Evolutionary conservation across 2,888 invertebrate genomes (phyloP).

Genomic region (Campaea margaritaria): DNA sequence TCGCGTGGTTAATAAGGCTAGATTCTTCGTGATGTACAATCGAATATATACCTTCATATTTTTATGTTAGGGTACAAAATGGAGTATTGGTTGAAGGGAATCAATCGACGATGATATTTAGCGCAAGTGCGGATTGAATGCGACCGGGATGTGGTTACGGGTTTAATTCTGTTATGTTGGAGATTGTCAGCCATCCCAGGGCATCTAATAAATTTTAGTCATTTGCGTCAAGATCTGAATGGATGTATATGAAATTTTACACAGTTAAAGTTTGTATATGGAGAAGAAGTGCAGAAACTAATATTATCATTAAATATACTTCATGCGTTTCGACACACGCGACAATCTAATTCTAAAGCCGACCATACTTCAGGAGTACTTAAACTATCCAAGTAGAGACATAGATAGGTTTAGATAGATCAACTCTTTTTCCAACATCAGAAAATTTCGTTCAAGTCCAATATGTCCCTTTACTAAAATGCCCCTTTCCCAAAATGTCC

Average conservation of each 20-base stretch:
- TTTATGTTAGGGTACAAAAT: constrained; percentile 44
- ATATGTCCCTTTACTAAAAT: too few relatives aligned
- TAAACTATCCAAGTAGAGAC: too few relatives aligned
- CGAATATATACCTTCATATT: constrained; percentile 37
- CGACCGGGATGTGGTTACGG: background rate
- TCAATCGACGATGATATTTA: constrained; percentile 53
- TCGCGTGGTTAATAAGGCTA: constrained; percentile 78
- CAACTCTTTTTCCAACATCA: too few relatives aligned
- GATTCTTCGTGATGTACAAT: constrained; percentile 52
- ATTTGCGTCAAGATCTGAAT: constrained; percentile 5
- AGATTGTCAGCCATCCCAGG: background rate
- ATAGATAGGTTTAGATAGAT: too few relatives aligned
- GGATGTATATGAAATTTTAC: background rate
- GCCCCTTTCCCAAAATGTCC: too few relatives aligned
- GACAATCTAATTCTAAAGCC: too few relatives aligned
- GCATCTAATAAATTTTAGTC: constrained; percentile 8
- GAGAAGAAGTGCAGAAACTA: too few relatives aligned
- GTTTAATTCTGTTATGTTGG: background rate
- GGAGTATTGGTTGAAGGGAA: constrained; percentile 37
- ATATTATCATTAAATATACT: too few relatives aligned
- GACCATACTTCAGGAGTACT: too few relatives aligned
- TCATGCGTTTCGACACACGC: too few relatives aligned
- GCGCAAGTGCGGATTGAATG: background rate
- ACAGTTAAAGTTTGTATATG: too few relatives aligned
- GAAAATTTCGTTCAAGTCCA: too few relatives aligned